phyloP scores from a whole-genome alignment of 1,140 invertebrate species.

The Diachasmimorpha longicaudata region DNA sequence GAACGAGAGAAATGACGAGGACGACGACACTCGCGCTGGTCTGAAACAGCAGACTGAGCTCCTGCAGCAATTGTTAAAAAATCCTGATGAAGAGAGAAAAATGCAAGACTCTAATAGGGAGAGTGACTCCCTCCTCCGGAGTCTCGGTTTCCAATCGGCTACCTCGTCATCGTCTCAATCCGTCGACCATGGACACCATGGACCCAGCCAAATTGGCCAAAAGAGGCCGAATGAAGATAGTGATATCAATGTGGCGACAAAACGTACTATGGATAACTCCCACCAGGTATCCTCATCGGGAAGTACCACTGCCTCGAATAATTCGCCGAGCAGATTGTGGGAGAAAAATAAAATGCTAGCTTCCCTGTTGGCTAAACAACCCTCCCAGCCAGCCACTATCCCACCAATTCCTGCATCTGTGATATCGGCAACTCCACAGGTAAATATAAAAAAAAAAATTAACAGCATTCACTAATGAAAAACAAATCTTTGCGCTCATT shows the following conservation, averaged over 20 bases:
- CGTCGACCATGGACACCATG: constrained; percentile 47
- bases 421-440: constrained; percentile 71
- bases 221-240: constrained; percentile 74
- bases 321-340: constrained; percentile 72
- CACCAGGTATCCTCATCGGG: constrained; percentile 62
- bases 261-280: constrained; percentile 63
- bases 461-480: no score
- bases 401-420: constrained; percentile 70
- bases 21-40: constrained; percentile 67
- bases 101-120: constrained; percentile 53
- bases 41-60: constrained; percentile 74
- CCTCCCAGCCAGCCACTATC: constrained; percentile 73
- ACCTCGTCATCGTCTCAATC: constrained; percentile 62
- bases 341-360: constrained; percentile 89
- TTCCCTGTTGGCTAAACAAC: constrained; percentile 78
- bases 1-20: constrained; percentile 83
- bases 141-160: constrained; percentile 66
- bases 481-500: no score
- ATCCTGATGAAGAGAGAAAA: constrained; percentile 61
- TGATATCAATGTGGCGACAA: constrained; percentile 66
- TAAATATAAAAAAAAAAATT: constrained; percentile 15
- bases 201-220: constrained; percentile 63
- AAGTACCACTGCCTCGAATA: constrained; percentile 43
- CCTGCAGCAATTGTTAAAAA: constrained; percentile 79
- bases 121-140: constrained; percentile 66